Percentiles rank a stretch among this genome's conserved stretches.
These are phyloP conservation scores for Leptinotarsa rubiginosa DNA, from an alignment of 2,888 invertebrate genomes.

Conservation along the genomic window DNA sequence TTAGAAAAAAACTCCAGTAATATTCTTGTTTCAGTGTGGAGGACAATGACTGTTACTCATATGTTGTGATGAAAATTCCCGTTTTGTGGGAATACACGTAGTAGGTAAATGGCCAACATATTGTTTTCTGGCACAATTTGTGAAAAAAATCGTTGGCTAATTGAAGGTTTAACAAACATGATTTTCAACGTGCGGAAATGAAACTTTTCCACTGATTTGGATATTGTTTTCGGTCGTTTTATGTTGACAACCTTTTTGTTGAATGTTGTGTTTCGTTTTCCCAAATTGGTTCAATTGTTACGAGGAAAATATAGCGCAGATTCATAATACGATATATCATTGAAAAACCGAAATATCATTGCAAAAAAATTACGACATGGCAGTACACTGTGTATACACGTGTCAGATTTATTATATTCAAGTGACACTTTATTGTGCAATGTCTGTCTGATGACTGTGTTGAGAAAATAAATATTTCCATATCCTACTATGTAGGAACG, in stretches of 20 bases:
- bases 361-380: too few relatives aligned
- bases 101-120: background rate
- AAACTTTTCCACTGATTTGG: conserved; percentile 4
- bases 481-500: too few relatives aligned
- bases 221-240: conserved; percentile 5
- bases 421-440: too few relatives aligned
- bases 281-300: background rate
- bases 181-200: conserved; percentile 12
- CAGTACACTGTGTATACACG: too few relatives aligned
- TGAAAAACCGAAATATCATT: too few relatives aligned
- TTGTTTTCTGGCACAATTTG: background rate
- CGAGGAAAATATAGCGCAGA: background rate
- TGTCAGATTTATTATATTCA: too few relatives aligned
- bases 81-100: background rate
- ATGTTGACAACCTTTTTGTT: background rate
- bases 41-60: too few relatives aligned
- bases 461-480: too few relatives aligned
- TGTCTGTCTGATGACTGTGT: too few relatives aligned
- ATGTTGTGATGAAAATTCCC: background rate
- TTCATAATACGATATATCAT: too few relatives aligned
- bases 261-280: background rate
- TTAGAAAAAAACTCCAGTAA: too few relatives aligned
- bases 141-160: background rate
- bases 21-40: too few relatives aligned
- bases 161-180: background rate